Evolutionary conservation across 2,113 vertebrate species (phyloP).

Genomic region (Xiphorhynchus elegans): DNA sequence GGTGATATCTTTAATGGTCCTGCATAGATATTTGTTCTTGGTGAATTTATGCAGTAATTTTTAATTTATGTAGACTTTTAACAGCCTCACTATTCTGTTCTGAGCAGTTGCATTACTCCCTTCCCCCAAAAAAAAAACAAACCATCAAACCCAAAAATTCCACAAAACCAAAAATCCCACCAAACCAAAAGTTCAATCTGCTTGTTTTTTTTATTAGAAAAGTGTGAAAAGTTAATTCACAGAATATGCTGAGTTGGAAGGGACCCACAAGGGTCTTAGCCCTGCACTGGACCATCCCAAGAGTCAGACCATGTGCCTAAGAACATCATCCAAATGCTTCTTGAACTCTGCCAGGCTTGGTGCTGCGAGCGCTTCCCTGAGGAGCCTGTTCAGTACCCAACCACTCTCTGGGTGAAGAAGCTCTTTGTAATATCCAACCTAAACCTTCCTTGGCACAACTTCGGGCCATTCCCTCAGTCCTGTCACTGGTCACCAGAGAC

Average conservation of each 20-base stretch:
- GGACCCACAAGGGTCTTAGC: too few relatives aligned
- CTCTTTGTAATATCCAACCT: too few relatives aligned
- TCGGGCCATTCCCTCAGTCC: too few relatives aligned
- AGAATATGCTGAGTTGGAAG: not conserved
- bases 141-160: not conserved
- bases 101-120: not conserved
- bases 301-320: not conserved
- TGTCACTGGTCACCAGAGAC: too few relatives aligned
- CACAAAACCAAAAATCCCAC: not conserved
- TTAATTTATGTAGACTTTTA: not conserved
- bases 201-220: not conserved
- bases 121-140: rapidly evolving
- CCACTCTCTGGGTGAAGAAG: too few relatives aligned
- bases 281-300: not conserved
- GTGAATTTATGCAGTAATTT: not conserved
- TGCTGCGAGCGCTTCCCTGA: too few relatives aligned
- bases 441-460: too few relatives aligned
- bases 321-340: not conserved
- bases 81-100: not conserved
- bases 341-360: not conserved
- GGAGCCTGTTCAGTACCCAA: too few relatives aligned
- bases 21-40: not conserved
- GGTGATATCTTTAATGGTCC: not conserved
- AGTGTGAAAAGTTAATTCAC: not conserved
- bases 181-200: not conserved